Conservation (phyloP, 2,113 vertebrate genomes). For the Petromus typicus region DNA sequence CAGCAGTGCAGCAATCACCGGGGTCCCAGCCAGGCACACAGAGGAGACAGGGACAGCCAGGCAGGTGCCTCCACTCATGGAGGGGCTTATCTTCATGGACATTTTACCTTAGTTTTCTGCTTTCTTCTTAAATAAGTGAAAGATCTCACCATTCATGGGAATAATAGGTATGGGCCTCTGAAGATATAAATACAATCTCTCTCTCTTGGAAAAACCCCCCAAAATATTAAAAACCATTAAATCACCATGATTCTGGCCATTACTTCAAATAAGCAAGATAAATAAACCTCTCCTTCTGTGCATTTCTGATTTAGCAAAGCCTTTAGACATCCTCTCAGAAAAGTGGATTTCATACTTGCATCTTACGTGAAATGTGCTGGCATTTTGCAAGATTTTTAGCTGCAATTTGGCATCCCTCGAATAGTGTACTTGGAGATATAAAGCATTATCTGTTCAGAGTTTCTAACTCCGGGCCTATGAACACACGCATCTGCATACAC, state of each 20-base stretch:
- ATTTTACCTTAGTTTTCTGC: neutral
- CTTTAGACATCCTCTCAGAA: constrained; percentile 57
- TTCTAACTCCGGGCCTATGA: constrained; percentile 19
- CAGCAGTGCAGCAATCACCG: rapidly evolving
- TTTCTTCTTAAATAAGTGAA: neutral
- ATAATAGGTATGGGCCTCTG: neutral
- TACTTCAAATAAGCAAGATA: constrained; percentile 65
- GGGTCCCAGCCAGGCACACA: rapidly evolving
- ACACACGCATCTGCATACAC: neutral
- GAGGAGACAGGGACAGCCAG: no score
- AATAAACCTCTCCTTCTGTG: constrained; percentile 56
- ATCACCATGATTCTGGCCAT: constrained; percentile 56
- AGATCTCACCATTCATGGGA: neutral
- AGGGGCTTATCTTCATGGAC: neutral
- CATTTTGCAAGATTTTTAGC: constrained; percentile 58
- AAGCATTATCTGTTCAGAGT: neutral
- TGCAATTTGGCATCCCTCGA: constrained; percentile 51
- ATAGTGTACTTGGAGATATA: constrained; percentile 34
- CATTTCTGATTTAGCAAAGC: constrained; percentile 60
- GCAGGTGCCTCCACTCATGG: no score
- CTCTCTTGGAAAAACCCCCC: neutral
- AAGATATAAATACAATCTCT: constrained; percentile 40
- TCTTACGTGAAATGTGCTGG: constrained; percentile 64
- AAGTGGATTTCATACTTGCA: constrained; percentile 71
- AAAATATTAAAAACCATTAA: constrained; percentile 65